phyloP scores from a whole-genome alignment of 2,888 invertebrate genomes.

The Empis livida region DNA sequence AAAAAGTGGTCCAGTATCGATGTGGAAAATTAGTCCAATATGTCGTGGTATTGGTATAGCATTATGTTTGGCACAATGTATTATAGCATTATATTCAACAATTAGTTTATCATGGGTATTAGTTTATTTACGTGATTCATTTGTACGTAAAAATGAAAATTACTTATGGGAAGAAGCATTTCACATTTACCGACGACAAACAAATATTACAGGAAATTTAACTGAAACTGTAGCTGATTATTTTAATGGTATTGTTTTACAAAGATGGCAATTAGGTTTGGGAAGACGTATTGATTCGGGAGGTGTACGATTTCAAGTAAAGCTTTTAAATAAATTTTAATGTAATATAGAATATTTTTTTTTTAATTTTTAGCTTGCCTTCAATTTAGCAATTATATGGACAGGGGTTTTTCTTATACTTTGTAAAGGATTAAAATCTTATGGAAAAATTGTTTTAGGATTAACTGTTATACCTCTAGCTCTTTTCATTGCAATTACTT shows the following conservation, averaged over 20 bases:
- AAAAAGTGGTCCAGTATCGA: constrained; percentile 73
- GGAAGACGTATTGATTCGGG: constrained; percentile 26
- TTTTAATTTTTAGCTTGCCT: constrained; percentile 63
- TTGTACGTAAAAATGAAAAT: constrained; percentile 62
- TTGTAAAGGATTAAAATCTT: constrained; percentile 64
- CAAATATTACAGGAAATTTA: constrained; percentile 40
- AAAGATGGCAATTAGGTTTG: constrained; percentile 36
- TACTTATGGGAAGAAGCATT: constrained; percentile 74
- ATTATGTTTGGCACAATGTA: constrained; percentile 61
- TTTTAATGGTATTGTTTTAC: constrained; percentile 69
- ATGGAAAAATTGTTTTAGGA: constrained; percentile 47
- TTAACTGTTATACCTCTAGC: constrained; percentile 67
- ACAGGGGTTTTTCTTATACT: constrained; percentile 76
- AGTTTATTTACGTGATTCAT: constrained; percentile 76
- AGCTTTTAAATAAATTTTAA: too few relatives aligned
- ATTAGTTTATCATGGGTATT: constrained; percentile 86
- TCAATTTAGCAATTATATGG: constrained; percentile 83
- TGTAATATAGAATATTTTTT: constrained; percentile 8
- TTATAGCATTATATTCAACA: constrained; percentile 76
- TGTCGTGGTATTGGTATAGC: constrained; percentile 84
- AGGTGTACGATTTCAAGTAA: constrained; percentile 27
- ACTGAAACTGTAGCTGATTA: constrained; percentile 74
- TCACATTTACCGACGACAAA: constrained; percentile 53
- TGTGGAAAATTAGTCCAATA: constrained; percentile 88
- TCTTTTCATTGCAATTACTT: constrained; percentile 38